phyloP scores from a whole-genome alignment of 2,797 vertebrate genomes.

The Chaetodon trifasciatus region DNA sequence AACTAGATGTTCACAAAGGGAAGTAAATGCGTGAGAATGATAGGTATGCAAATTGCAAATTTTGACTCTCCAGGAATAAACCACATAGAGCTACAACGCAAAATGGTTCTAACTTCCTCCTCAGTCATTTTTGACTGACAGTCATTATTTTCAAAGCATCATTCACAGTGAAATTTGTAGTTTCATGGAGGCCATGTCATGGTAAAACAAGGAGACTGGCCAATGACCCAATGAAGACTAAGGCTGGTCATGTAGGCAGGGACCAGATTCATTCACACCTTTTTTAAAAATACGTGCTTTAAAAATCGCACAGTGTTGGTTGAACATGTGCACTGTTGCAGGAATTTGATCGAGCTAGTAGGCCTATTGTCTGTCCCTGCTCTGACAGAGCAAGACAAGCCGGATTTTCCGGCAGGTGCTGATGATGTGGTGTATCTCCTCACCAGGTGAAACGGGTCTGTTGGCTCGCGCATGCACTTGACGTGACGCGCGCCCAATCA shows the following conservation, averaged over 20 bases:
- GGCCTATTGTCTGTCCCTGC: neutral
- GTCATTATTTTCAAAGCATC: neutral
- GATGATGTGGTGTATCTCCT: neutral
- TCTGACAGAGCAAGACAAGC: neutral
- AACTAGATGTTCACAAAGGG: neutral
- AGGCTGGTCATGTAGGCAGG: neutral
- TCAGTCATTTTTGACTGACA: no score
- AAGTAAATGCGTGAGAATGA: neutral
- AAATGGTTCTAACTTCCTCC: neutral
- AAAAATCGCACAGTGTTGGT: neutral
- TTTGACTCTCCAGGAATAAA: neutral
- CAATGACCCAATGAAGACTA: neutral
- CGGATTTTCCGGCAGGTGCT: neutral
- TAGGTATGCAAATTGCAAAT: neutral
- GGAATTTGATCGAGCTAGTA: fast-evolving
- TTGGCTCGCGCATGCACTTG: fast-evolving
- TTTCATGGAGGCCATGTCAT: neutral
- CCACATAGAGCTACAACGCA: neutral
- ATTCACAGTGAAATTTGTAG: neutral
- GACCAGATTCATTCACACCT: neutral
- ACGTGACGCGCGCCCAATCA: neutral
- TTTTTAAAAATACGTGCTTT: neutral
- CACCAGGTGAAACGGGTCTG: slow-evolving; percentile 16
- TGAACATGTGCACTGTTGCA: neutral
- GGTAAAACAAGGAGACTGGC: neutral